Base-by-base conservation (phyloP, 2,888 invertebrate genomes). In the Neelides folsomi region DNA sequence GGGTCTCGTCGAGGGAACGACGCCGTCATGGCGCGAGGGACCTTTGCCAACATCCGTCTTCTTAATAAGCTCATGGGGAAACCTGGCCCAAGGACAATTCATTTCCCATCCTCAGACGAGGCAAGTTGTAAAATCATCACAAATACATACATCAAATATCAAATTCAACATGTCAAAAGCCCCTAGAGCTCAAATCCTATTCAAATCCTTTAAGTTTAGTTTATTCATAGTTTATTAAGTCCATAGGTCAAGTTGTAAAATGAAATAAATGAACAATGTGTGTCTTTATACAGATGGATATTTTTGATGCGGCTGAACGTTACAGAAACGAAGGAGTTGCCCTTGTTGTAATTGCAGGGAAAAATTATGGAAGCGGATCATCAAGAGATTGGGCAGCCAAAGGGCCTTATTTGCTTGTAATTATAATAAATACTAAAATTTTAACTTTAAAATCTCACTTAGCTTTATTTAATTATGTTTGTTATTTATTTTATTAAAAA, bases 301-400 rank as follows among this genome's bases (percentile, higher is more conserved):
- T 98, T 34, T 97, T 83, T 70, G 95, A 97, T 70, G 94, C 90
- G 1, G 92, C 95, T 0, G 83, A 87, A 66, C 78, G 84, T 68
- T 98, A 98, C 70, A 77, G 75, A 9, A 71, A 76, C 38, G 87
- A 88, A 57, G 77, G 79, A 1, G 80, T 80, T 0, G 79, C 85
- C 0, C 73, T 94, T 13, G 83, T 97, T 47, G 79, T 90, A 6
- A 73, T 97, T 10, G 93, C 90, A 15, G 97, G 97, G 1, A 94
- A 94, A 69, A 97, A 98, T 70, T 98, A 98, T 69, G 97, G 98
- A 0, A 89, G 89, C 0, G 98, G 98, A 0, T 95, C 95, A 0
- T 93, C 94, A 47, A 77, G 98, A 16, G 97, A 98, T 72, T 98
- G 98, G 97, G 97, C 97, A 1, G 97, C 97, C 0, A 98, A 98